Evolutionary conservation across 2,888 invertebrate species (phyloP).

Genomic region (Cosmia trapezina): DNA sequence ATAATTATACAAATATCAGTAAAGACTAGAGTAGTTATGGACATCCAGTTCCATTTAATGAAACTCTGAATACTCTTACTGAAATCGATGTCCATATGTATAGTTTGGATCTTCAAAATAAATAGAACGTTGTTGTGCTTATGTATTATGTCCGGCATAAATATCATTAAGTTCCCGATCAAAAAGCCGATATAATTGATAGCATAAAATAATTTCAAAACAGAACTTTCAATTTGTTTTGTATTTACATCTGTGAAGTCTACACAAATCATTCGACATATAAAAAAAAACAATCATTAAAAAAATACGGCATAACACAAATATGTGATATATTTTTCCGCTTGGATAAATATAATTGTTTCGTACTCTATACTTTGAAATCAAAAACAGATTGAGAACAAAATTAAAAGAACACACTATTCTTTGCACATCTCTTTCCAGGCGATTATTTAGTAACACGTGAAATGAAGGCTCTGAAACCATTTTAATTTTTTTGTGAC

Average conservation of each 20-base stretch:
- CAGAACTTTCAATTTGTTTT: neutral
- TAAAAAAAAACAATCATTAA: neutral
- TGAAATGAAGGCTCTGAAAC: neutral
- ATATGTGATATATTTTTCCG: neutral
- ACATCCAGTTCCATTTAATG: conserved; percentile 43
- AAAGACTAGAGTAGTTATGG: neutral
- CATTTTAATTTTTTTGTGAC: neutral
- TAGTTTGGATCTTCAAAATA: conserved; percentile 45
- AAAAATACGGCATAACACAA: neutral
- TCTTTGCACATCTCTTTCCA: neutral
- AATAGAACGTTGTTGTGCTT: conserved; percentile 19
- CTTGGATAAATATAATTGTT: neutral
- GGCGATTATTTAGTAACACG: neutral
- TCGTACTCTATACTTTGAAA: neutral
- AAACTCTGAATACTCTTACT: conserved; percentile 15
- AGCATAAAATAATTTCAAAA: neutral
- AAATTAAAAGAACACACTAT: neutral
- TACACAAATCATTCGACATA: neutral
- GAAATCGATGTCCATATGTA: conserved; percentile 26
- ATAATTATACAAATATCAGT: neutral
- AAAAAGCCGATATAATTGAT: neutral
- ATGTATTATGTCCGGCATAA: neutral
- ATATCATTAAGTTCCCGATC: neutral
- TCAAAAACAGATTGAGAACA: neutral
- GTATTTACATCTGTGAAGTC: neutral